Percentiles rank a stretch among this genome's conserved stretches.
Conservation (phyloP, 1,140 invertebrate species). For the Drosophila mayri region DNA sequence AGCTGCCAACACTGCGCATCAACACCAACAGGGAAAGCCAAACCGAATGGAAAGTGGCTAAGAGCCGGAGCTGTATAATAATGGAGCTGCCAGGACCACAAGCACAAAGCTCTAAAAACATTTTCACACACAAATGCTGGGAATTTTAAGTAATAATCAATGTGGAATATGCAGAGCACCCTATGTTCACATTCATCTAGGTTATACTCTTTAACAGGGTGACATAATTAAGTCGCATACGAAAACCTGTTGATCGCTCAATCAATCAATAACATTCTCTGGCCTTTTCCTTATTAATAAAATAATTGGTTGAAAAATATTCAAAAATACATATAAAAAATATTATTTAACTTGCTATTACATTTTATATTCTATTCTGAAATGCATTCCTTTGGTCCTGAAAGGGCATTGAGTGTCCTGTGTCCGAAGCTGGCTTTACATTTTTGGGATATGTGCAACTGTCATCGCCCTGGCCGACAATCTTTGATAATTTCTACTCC, state of each 20-base stretch:
- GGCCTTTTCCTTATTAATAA: not conserved
- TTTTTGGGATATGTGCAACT: conserved; percentile 28
- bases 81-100: conserved; percentile 48
- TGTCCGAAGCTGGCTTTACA: not conserved
- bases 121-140: conserved; percentile 38
- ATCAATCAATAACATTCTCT: no score
- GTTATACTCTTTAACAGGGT: not conserved
- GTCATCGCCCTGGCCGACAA: conserved; percentile 54
- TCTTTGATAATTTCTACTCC: conserved; percentile 62
- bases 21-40: conserved; percentile 51
- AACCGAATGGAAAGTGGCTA: conserved; percentile 21
- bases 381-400: not conserved
- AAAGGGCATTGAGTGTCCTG: not conserved
- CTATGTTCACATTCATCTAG: not conserved
- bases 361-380: not conserved
- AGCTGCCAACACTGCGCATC: conserved; percentile 77
- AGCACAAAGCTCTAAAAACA: conserved; percentile 21
- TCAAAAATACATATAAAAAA: not conserved
- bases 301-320: no score
- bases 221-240: not conserved
- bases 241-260: not conserved
- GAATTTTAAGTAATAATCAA: conserved; percentile 66
- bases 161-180: conserved; percentile 24
- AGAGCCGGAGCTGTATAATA: conserved; percentile 38
- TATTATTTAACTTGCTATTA: no score